Evolutionary conservation across 2,113 vertebrate species (phyloP).

Genomic region (Larimichthys polyactis): DNA sequence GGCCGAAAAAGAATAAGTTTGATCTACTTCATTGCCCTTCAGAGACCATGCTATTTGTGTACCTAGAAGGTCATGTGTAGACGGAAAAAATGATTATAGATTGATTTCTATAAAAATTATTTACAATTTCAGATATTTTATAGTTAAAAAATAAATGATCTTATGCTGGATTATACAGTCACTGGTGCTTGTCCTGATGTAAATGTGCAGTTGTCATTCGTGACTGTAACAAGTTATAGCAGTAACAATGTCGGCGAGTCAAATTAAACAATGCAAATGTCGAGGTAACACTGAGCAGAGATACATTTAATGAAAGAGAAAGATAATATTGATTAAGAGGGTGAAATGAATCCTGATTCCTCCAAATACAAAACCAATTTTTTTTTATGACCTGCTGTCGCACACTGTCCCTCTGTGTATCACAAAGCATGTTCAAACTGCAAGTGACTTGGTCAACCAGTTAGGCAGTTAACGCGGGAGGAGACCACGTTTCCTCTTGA

Average conservation of each 20-base stretch:
- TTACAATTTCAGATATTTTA: no score
- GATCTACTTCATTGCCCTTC: neutral
- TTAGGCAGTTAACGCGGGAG: slow-evolving; percentile 39
- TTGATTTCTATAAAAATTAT: neutral
- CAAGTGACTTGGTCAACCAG: slow-evolving; percentile 41
- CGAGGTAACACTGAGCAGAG: no score
- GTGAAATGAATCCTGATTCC: neutral
- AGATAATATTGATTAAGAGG: neutral
- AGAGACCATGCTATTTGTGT: neutral
- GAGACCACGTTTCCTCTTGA: slow-evolving; percentile 54
- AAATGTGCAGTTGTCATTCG: no score
- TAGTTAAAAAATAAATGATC: no score
- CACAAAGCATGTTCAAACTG: slow-evolving; percentile 28
- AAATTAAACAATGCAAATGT: no score
- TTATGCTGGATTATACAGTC: no score
- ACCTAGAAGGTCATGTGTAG: neutral
- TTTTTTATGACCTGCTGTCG: slow-evolving; percentile 14
- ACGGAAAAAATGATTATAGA: no score
- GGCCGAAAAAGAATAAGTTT: no score
- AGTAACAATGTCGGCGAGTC: no score
- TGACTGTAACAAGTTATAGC: no score
- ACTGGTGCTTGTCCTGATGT: no score
- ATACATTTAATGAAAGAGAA: no score
- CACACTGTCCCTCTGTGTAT: neutral
- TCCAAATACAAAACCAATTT: neutral